phyloP scores from a whole-genome alignment of 2,888 invertebrate species.

The Eristalis arbustorum region DNA sequence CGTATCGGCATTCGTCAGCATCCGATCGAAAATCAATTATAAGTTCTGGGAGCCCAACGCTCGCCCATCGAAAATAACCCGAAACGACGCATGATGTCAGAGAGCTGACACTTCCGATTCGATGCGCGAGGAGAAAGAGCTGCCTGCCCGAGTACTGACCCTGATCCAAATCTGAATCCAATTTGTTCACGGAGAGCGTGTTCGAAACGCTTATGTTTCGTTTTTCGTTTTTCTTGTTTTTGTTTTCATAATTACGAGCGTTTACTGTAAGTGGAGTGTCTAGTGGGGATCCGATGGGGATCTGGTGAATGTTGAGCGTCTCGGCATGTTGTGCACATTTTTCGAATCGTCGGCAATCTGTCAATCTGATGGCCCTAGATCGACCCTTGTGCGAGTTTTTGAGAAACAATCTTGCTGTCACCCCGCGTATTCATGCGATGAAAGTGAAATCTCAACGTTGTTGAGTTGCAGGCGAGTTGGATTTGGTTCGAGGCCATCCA shows the following conservation, averaged over 20 bases:
- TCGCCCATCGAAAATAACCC: slow-evolving; percentile 25
- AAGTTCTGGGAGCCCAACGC: slow-evolving; percentile 39
- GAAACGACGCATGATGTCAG: slow-evolving; percentile 45
- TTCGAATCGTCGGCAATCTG: slow-evolving; percentile 40
- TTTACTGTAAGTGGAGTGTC: slow-evolving; percentile 25
- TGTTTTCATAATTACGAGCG: slow-evolving; percentile 22
- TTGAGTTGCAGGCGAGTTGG: not conserved
- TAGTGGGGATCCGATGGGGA: not conserved
- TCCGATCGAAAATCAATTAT: slow-evolving; percentile 56
- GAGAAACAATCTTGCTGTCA: slow-evolving; percentile 16
- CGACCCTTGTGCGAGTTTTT: slow-evolving; percentile 35
- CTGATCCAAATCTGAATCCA: slow-evolving; percentile 46
- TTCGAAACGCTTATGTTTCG: slow-evolving; percentile 5
- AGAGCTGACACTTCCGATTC: slow-evolving; percentile 53
- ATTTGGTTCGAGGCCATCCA: slow-evolving; percentile 25
- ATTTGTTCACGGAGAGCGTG: slow-evolving; percentile 7
- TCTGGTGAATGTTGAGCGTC: not conserved
- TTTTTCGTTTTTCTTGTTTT: slow-evolving; percentile 16
- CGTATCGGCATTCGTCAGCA: slow-evolving; percentile 23
- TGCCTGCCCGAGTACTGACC: slow-evolving; percentile 35
- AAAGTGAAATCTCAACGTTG: slow-evolving; percentile 29
- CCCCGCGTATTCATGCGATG: slow-evolving; percentile 4
- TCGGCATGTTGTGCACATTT: slow-evolving; percentile 33
- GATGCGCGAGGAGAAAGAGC: slow-evolving; percentile 5
- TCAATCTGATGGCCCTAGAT: slow-evolving; percentile 48